These are phyloP conservation scores for Corella eumyota DNA, from an alignment of 23 tunicate genomes.

Conservation along the genomic window DNA sequence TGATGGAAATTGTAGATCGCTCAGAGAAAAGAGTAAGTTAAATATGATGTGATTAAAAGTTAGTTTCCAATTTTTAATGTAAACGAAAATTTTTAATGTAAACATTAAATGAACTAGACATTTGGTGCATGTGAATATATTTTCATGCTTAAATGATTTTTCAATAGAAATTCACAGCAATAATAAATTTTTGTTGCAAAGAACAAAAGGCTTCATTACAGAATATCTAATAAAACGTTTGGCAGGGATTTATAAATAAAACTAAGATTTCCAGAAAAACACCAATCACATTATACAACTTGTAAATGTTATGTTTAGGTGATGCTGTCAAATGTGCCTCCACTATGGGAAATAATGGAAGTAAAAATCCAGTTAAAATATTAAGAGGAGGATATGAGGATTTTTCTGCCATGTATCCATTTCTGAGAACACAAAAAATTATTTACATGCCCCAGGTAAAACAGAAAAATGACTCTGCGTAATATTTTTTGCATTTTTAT, in stretches of 20 bases:
- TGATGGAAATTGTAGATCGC: constrained; percentile 62
- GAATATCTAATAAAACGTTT: too few species aligned
- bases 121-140: too few species aligned
- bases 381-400: constrained; percentile 88
- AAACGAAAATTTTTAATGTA: neutral
- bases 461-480: neutral
- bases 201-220: too few species aligned
- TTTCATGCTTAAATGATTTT: too few species aligned
- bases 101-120: too few species aligned
- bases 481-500: neutral
- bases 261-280: too few species aligned
- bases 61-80: neutral
- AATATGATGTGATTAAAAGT: neutral
- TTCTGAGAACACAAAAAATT: constrained; percentile 77
- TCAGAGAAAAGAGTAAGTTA: constrained; percentile 54
- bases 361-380: constrained; percentile 88
- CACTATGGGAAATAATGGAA: constrained; percentile 64
- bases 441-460: constrained; percentile 76
- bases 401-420: constrained; percentile 91
- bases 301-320: too few species aligned
- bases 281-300: too few species aligned
- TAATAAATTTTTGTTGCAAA: too few species aligned
- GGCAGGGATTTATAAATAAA: too few species aligned
- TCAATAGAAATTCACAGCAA: too few species aligned
- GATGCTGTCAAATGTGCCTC: constrained; percentile 61